Evolutionary conservation across 2,113 vertebrate species (phyloP), one percentile per base, ranked within the genome.

Genomic region (Oxyura jamaicensis): DNA sequence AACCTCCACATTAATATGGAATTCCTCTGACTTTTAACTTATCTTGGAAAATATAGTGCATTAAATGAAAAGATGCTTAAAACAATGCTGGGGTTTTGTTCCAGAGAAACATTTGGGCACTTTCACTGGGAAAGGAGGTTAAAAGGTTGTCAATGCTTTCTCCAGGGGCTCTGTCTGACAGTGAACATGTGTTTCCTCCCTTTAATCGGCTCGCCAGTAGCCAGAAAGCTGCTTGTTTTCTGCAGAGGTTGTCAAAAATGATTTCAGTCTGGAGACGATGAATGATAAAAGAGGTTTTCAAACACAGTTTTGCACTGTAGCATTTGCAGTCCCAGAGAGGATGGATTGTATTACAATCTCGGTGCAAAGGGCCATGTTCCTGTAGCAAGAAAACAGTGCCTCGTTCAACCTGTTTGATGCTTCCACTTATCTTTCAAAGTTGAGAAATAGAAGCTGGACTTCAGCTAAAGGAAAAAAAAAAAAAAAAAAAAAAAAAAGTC

Each of bases 141-240:
- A 98, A 98, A 99, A 99, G 98, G 99, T 99, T 99, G 98, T 98
- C 98, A 97, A 97, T 98, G 97, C 97, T 96, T 98, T 98, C 98
- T 98, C 98, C 91, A 94, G 98, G 98, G 98, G 97, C 98, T 97
- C 94, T 87, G 96, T 98, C 98, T 99, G 98, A 98, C 98, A 98
- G 98, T 98, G 98, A 99, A 98, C 99, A 99, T 98, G 98, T 99
- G 99, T 99, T 99, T 98, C 98, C 98, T 98, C 97, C 98, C 97
- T 99, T 98, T 99, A 98, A 99, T 99, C 98, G 98, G 97, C 97
- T 98, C 96, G 96, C 98, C 98, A 98, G 97, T 98, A 98, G 98
- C 98, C 98, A 98, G 97, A 98, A 98, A 98, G 98, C 97, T 98
- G 98, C 98, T 96, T 98, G 98, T 98, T 98, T 98, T 98, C 98